Evolutionary conservation across 2,888 invertebrate genomes (phyloP).

Genomic region (Lysandra coridon): DNA sequence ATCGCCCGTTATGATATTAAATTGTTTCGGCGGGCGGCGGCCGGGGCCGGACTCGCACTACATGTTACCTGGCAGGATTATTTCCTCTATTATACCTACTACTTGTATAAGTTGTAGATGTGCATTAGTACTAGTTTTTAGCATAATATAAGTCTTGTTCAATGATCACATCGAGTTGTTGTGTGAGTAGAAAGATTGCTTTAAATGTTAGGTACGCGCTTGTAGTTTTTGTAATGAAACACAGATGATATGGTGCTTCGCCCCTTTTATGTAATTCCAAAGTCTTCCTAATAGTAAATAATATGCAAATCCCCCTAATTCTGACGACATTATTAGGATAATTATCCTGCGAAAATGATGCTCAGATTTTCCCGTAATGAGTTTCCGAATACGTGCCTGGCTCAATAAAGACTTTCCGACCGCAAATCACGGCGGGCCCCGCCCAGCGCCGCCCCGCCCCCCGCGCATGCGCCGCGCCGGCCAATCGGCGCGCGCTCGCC

Average conservation of each 20-base stretch:
- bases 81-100: background rate
- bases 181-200: background rate
- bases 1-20: conserved; percentile 75
- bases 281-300: background rate
- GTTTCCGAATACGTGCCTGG: conserved; percentile 53
- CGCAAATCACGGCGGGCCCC: conserved; percentile 77
- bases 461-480: conserved; percentile 60
- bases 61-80: background rate
- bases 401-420: conserved; percentile 73
- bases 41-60: conserved; percentile 51
- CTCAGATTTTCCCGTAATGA: conserved; percentile 19
- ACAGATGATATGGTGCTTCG: background rate
- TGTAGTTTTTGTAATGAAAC: background rate
- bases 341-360: background rate
- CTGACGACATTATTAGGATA: background rate
- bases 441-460: conserved; percentile 66
- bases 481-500: conserved; percentile 56
- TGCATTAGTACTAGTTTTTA: background rate
- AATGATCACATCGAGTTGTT: no score
- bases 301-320: background rate
- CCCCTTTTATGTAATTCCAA: background rate
- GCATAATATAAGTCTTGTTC: no score
- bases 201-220: background rate
- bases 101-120: background rate
- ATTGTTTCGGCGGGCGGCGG: conserved; percentile 64